Evolutionary conservation across 1,140 invertebrate genomes (phyloP), one percentile per base, ranked within the genome.

Genomic region (Archegozetes longisetosus): DNA sequence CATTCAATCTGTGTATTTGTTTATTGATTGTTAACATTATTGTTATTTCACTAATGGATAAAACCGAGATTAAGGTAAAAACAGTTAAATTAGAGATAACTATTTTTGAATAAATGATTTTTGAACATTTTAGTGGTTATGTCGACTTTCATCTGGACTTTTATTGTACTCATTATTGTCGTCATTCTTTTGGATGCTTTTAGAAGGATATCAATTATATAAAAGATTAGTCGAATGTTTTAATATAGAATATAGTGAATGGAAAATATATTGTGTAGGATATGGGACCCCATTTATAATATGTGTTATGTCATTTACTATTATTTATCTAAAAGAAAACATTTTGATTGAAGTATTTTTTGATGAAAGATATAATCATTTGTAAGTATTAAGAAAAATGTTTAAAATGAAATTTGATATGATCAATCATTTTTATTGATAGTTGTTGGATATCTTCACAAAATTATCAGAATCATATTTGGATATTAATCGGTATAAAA

Each of bases 151-250:
- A 4, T 73, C 74, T 55, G 71, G 69, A 0, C 28, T 72, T 1
- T 66, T 74, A 13, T 73, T 75, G 60, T 76, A 68, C 64, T 66
- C 71, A 27, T 71, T 75, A 61, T 64, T 75, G 27, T 64, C 67
- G 22, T 63, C 72, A 0, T 76, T 76, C 62, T 66, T 67, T 46
- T 75, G 74, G 74, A 75, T 75, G 73, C 70, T 72, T 58, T 62
- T 75, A 26, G 73, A 75, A 66, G 74, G 74, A 6, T 67, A 73
- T 14, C 72, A 74, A 62, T 65, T 75, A 9, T 75, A 75, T 60
- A 66, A 73, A 54, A 74, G 74, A 73, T 62, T 75, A 17, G 70
- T 75, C 28, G 67, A 73, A 54, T 73, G 75, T 27, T 75, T 75
- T 65, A 27, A 25, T 54, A 23, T 9, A 20, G 9, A 25, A n/a